Evolutionary conservation across 2,113 vertebrate genomes (phyloP).

Genomic region (Poeciliopsis retropinna): DNA sequence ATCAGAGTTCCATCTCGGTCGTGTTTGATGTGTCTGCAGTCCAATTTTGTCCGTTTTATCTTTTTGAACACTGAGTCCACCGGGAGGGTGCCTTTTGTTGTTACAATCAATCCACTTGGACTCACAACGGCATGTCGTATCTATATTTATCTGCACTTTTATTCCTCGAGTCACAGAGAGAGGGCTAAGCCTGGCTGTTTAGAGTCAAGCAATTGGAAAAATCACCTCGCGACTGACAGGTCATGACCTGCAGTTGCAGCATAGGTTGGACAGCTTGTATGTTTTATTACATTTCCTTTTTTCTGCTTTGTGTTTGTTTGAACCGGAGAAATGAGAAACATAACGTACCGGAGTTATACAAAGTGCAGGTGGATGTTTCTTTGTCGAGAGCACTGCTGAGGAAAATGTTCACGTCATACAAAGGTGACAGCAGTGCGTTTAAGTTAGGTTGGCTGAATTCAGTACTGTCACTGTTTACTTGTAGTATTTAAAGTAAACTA

Average conservation of each 20-base stretch:
- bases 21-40: conserved; percentile 16
- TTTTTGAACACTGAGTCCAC: conserved; percentile 15
- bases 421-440: too few relatives aligned
- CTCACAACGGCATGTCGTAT: conserved; percentile 8
- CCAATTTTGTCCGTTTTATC: conserved; percentile 13
- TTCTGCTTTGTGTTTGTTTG: not conserved
- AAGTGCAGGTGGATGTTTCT: not conserved
- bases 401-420: not conserved
- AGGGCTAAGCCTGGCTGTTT: conserved; percentile 24
- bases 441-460: too few relatives aligned
- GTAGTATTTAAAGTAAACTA: too few relatives aligned
- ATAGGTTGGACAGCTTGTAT: not conserved
- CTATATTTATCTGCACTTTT: conserved; percentile 38
- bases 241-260: conserved; percentile 24
- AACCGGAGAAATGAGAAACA: not conserved
- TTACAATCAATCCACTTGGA: conserved; percentile 35
- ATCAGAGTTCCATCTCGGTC: conserved; percentile 1
- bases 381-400: not conserved
- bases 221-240: conserved; percentile 24
- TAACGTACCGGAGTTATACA: not conserved
- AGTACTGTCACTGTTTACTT: too few relatives aligned
- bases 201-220: conserved; percentile 36
- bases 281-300: not conserved
- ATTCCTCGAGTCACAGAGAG: conserved; percentile 16
- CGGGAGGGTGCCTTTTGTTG: conserved; percentile 30